These are phyloP conservation scores for Hesperia comma DNA, from an alignment of 2,888 invertebrate species.

Conservation along the genomic window DNA sequence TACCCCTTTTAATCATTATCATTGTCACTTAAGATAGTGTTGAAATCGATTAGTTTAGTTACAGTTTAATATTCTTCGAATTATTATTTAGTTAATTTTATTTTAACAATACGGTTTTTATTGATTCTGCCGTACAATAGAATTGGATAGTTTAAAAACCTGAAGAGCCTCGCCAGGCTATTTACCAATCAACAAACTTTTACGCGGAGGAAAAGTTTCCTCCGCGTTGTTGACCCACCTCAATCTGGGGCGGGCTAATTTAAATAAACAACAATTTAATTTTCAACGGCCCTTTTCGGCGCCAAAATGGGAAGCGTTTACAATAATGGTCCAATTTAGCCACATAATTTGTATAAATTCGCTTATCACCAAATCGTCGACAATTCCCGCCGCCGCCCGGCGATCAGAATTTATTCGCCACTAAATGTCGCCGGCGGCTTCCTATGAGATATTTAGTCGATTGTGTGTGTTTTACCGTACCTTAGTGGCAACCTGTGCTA, in stretches of 20 bases:
- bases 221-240: neutral
- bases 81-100: too few relatives aligned
- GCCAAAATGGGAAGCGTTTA: neutral
- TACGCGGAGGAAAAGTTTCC: neutral
- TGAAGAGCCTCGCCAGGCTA: too few relatives aligned
- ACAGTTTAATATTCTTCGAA: too few relatives aligned
- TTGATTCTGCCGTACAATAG: too few relatives aligned
- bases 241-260: neutral
- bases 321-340: conserved; percentile 11
- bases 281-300: neutral
- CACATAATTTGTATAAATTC: conserved; percentile 19
- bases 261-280: neutral
- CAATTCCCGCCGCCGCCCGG: conserved; percentile 7
- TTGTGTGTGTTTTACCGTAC: conserved; percentile 12
- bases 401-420: conserved; percentile 16
- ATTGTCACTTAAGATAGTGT: too few relatives aligned
- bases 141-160: too few relatives aligned
- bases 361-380: conserved; percentile 18
- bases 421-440: conserved; percentile 14
- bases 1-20: too few relatives aligned
- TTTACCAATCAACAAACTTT: too few relatives aligned
- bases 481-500: neutral
- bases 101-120: too few relatives aligned
- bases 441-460: conserved; percentile 13
- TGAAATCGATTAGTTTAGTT: too few relatives aligned